phyloP scores from a whole-genome alignment of 1,140 invertebrate genomes.

The Lysiphlebus fabarum region DNA sequence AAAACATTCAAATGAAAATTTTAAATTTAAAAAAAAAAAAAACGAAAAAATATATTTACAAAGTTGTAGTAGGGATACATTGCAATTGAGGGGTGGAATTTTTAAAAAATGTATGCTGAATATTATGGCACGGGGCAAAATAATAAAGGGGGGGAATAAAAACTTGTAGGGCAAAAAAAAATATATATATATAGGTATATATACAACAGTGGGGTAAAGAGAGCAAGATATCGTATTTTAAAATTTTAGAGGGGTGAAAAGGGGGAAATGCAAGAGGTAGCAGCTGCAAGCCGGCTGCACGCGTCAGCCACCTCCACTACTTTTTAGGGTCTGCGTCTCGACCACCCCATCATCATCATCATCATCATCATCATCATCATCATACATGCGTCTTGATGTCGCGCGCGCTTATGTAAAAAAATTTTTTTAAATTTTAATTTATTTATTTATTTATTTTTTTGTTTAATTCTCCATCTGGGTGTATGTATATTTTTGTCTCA shows the following conservation, averaged over 20 bases:
- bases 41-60: too few species aligned
- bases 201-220: slow-evolving; percentile 29
- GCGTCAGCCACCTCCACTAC: slow-evolving; percentile 51
- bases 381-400: slow-evolving; percentile 28
- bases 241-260: not conserved
- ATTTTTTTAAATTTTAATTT: slow-evolving; percentile 27
- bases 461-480: slow-evolving; percentile 9
- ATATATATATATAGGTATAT: too few species aligned
- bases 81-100: slow-evolving; percentile 27
- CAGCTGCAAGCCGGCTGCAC: slow-evolving; percentile 56
- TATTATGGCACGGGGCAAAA: slow-evolving; percentile 29
- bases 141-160: slow-evolving; percentile 20
- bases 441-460: slow-evolving; percentile 8
- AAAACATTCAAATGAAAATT: not conserved
- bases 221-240: slow-evolving; percentile 2
- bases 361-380: not conserved
- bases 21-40: too few species aligned
- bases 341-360: slow-evolving; percentile 14
- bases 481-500: not conserved
- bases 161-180: not conserved
- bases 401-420: slow-evolving; percentile 38
- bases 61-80: not conserved
- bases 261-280: slow-evolving; percentile 35
- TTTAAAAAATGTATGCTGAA: slow-evolving; percentile 13
- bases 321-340: slow-evolving; percentile 22